Evolutionary conservation across 2,888 invertebrate species (phyloP), one percentile per base, ranked within the genome.

Genomic region (Euphydryas editha): DNA sequence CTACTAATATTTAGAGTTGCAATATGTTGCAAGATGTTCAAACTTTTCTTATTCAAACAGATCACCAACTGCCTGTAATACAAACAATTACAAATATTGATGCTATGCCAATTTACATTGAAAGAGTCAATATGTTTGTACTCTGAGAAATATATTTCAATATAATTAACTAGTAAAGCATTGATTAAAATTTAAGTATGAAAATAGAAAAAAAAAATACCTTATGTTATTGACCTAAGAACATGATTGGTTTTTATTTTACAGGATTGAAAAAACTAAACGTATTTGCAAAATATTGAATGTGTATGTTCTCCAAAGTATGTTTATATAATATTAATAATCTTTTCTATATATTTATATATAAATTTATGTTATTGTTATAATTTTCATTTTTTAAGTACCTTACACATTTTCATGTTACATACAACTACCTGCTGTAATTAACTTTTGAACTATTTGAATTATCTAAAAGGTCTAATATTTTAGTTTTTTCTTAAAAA

Each of bases 31-130:
- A n/a, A 82, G 83, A 82, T 78, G 82, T 78, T 80, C 82, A 84
- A 82, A 82, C 80, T 85, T 82, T 86, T 85, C 83, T 87, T 82
- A 81, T 75, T 88, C 81, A 86, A 87, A 87, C 84, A 87, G 86
- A 87, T 92, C 92, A 92, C 92, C 91, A 92, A 87, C 91, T 88
- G 91, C 92, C 92, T 92, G 92, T 84, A 92, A 92, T 90, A 81
- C 84, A 92, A 92, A 90, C 86, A 90, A 90, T 84, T 80, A 87
- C 69, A 79, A 69, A 75, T 75, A 70, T 76, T 79, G 76, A 74
- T 70, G 69, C 63, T 68, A 39, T 59, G 62, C 60, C 65, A 37
- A 62, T 62, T 20, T 39, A 21, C 5, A 24, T 24, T 51, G 24
- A 24, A 24, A n/a, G 13, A 24, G 15, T 15, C 15, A 15, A 7